Evolutionary conservation across 2,797 vertebrate species (phyloP), one percentile per base, ranked within the genome.

Genomic region (Psittacula derbiana): DNA sequence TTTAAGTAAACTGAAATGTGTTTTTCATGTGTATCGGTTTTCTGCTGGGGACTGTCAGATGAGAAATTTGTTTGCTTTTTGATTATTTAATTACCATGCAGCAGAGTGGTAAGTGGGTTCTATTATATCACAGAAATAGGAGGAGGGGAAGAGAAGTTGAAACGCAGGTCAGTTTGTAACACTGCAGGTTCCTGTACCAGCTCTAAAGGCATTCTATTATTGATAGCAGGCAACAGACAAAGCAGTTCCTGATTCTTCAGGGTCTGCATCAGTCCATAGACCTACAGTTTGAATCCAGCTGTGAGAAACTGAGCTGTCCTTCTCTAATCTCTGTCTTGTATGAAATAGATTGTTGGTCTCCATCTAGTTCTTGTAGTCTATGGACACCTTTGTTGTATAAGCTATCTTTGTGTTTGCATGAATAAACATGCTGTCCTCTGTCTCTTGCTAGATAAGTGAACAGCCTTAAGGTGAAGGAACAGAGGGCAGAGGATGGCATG

Each of bases 1-100:
- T 87, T 60, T 73, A 84, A 95, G 90, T 92, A 82, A 96, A 92
- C 81, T 80, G 78, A 91, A 91, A 82, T 76, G 69, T 47, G 86
- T 91, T 93, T 93, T 91, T 90, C 85, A 70, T 95, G 88, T 89
- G 61, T 92, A 94, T 95, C 91, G 80, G 28, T 88, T 94, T 94
- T 93, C 90, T 95, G 86, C 76, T 90, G 91, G 80, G 91, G 92
- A 49, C 46, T 82, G 92, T 88, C 91, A 88, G 60, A 92, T 83
- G 53, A 88, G 62, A 78, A 91, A 86, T 81, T 89, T 92, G 64
- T 95, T 94, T 95, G 62, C 85, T 86, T 95, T 93, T 91, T 85
- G 66, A 87, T 84, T 95, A 72, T 84, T 88, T 92, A 74, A 95
- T 96, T 89, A 86, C 72, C 79, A 14, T 81, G 57, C 79, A 92